These are phyloP conservation scores for Micrasema longulum DNA, from an alignment of 1,140 invertebrate species.

Conservation along the genomic window DNA sequence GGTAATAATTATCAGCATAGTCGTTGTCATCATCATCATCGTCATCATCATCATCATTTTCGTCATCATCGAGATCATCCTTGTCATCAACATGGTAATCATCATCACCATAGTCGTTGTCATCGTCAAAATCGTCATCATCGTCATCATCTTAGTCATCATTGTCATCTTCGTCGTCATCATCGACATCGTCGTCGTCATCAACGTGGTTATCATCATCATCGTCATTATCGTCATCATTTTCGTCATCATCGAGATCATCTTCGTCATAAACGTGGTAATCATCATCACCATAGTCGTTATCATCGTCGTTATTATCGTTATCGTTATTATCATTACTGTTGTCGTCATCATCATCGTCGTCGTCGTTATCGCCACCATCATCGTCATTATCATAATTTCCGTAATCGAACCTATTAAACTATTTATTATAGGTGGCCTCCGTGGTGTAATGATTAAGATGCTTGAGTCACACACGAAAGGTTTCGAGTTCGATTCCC, in stretches of 20 bases:
- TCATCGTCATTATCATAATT: not conserved
- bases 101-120: not conserved
- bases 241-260: not conserved
- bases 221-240: not conserved
- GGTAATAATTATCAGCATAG: too few species aligned
- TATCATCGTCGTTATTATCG: not conserved
- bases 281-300: not conserved
- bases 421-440: too few species aligned
- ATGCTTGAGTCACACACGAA: too few species aligned
- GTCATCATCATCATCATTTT: too few species aligned
- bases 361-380: not conserved
- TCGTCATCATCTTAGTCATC: too few species aligned
- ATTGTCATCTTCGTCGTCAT: not conserved
- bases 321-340: not conserved
- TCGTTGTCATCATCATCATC: too few species aligned
- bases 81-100: too few species aligned
- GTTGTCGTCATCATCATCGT: not conserved
- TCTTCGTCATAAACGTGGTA: not conserved
- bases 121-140: too few species aligned
- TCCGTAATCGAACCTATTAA: too few species aligned
- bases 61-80: too few species aligned
- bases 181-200: not conserved
- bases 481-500: too few species aligned
- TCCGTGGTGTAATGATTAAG: too few species aligned
- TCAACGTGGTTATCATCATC: not conserved